Evolutionary conservation across 2,113 vertebrate genomes (phyloP), one percentile per base, ranked within the genome.

Genomic region (Archilochus colubris): DNA sequence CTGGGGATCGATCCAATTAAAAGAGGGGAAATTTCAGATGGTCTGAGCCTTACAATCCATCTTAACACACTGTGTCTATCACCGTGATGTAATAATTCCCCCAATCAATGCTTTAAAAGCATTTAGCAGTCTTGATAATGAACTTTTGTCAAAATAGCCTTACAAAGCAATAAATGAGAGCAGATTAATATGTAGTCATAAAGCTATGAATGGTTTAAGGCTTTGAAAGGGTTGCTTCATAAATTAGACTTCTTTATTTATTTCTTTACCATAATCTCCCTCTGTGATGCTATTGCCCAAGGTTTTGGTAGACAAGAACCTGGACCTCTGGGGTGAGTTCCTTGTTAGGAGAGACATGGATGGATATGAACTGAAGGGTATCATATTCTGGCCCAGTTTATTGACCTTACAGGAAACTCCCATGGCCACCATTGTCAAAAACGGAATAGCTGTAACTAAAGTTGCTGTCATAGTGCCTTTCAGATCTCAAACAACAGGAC

Each of bases 81-180:
- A 97, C 96, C 54, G 82, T 97, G 97, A 98, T 98, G 98, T 98
- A 98, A 98, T 99, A 99, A 99, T 99, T 99, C 98, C 98, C 97
- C 98, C 98, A 99, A 99, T 99, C 98, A 98, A 99, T 99, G 98
- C 98, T 99, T 99, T 99, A 99, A 99, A 99, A 99, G 98, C 98
- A 99, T 99, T 99, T 99, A 99, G 98, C 98, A 97, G 98, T 97
- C 97, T 98, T 97, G 97, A 98, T 99, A 98, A 99, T 99, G 98
- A 99, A 99, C 98, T 98, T 99, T 98, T 98, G 98, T 99, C 98
- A 98, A 98, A 99, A 99, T 97, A 98, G 97, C 97, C 98, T 98
- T 97, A 97, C 98, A 98, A 98, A 98, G 98, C 98, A 98, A 98
- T 99, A 98, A 98, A 98, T 98, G 98, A 97, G 95, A 97, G 94